Conservation (phyloP, 2,113 vertebrate species). For the Willisornis vidua region DNA sequence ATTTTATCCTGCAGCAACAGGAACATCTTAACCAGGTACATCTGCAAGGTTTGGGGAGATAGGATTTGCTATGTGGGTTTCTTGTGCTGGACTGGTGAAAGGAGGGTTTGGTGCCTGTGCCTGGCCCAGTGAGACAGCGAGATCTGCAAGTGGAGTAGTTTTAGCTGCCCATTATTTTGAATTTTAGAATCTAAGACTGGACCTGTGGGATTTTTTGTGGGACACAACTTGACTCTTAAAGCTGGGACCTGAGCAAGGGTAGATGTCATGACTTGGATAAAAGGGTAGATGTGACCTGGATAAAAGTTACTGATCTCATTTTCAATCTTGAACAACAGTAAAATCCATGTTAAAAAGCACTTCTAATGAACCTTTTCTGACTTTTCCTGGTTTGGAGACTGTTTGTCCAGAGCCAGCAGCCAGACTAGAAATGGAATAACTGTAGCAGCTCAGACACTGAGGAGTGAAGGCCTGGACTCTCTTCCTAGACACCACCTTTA, state of each 20-base stretch:
- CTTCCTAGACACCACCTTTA: background rate
- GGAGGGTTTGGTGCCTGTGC: background rate
- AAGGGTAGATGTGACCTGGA: background rate
- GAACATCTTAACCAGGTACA: background rate
- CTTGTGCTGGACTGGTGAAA: background rate
- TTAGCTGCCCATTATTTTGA: background rate
- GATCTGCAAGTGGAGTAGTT: background rate
- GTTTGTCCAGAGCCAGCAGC: background rate
- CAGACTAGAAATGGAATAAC: background rate
- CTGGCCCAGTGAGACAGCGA: background rate
- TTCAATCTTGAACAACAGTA: background rate
- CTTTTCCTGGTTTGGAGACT: background rate
- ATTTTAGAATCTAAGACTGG: background rate
- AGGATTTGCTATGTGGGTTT: background rate
- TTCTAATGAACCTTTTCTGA: background rate
- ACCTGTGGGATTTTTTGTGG: background rate
- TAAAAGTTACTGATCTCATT: background rate
- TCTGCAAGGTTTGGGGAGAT: background rate
- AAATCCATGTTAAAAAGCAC: background rate
- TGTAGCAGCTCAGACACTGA: background rate
- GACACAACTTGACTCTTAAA: background rate
- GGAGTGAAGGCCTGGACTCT: background rate
- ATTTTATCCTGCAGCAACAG: background rate
- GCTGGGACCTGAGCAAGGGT: background rate
- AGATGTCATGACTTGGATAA: background rate